Base-by-base conservation (phyloP, 1,140 invertebrate species). In the Habropoda laboriosa region DNA sequence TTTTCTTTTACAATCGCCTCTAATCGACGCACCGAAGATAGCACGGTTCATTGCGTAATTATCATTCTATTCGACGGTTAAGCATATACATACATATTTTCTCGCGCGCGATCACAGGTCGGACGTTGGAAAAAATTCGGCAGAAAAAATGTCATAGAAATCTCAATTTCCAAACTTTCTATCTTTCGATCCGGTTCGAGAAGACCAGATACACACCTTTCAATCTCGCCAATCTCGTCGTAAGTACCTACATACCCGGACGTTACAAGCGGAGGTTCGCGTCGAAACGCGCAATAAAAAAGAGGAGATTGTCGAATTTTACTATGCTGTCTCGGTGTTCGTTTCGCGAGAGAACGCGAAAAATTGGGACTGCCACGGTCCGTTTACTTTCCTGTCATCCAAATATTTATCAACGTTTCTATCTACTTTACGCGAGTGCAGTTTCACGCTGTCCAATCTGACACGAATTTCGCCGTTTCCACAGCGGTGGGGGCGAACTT, bases 361-460 rank as follows among this genome's bases (percentile, higher is more conserved):
- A 58, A 71, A 71, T 42, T 71, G 45, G 64, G 30, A 49, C 24
- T 10, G 5, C 13, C 16, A 18, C 3, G 21, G 16, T 27, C 47
- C 40, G 38, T 12, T n/a, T 30, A 60, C 38, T 68, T 67, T 45
- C 63, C 8, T 7, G 27, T n/a, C 51, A 21, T 6, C 40, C 21
- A 67, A 68, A 67, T 76, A 68, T 68, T 68, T 68, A 68, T 76
- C 40, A 45, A 24, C 38, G 40, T 76, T 77, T 77, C 74, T 70
- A 70, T 70, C 40, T 32, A 21, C 16, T 75, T 68, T 68, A 76
- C 63, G 74, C 38, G 40, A 18, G 30, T 38, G 63, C 42, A 77
- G 32, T 70, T 77, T 77, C 51, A 76, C 63, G 30, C 10, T 66
- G 40, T 47, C 18, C 64, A 42, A 21, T n/a, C 30, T 47, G 63